A percentile compares a stretch with the other conserved stretches of the same genome.
phyloP scores from a whole-genome alignment of 2,113 vertebrate genomes.

The Peromyscus maniculatus region DNA sequence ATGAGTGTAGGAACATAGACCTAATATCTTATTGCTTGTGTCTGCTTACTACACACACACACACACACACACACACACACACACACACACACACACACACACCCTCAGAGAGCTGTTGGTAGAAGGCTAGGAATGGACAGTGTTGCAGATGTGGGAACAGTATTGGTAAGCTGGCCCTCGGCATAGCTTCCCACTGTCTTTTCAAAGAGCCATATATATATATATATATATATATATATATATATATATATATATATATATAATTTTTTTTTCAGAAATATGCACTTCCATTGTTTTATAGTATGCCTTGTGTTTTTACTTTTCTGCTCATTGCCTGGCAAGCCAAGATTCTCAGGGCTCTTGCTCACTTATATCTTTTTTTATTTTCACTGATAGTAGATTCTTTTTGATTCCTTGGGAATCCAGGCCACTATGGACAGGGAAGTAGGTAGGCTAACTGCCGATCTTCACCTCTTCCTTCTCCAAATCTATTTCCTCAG shows the following conservation, averaged over 20 bases:
- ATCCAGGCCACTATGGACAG: neutral
- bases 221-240: too few species aligned
- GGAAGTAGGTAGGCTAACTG: neutral
- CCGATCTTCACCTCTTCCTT: neutral
- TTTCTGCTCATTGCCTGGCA: neutral
- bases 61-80: neutral
- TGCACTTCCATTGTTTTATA: neutral
- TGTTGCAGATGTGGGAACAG: neutral
- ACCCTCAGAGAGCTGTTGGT: neutral
- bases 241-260: too few species aligned
- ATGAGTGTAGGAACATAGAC: neutral
- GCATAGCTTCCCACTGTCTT: neutral
- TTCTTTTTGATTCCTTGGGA: neutral
- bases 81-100: neutral
- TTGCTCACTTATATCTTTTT: neutral
- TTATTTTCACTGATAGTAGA: neutral
- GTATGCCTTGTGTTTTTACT: neutral
- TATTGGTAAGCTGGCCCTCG: too few species aligned
- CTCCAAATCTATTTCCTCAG: neutral
- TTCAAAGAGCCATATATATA: neutral
- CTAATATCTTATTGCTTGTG: neutral
- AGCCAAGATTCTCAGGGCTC: neutral
- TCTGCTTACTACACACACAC: neutral
- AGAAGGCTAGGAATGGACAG: neutral
- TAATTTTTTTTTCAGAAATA: neutral